A percentile compares a stretch with the other conserved stretches of the same genome.
These are phyloP conservation scores for cat (Felis catus) DNA, from an alignment of 2,113 vertebrate species.

Conservation along the genomic window F.catus_Fca126_mat1.0 CM031421.1:65484001-65484500, in stretches of 20 bases:
- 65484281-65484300: not conserved
- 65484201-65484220: not conserved
- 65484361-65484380: conserved; percentile 99
- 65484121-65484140: not conserved
- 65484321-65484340: not conserved
- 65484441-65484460: not conserved
- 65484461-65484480: not conserved
- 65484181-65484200: not conserved
- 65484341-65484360: conserved; percentile 87
- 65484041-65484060: not conserved
- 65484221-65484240: not conserved
- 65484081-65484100: not conserved
- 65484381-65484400: conserved; percentile 99
- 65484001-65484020: not conserved
- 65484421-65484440: conserved; percentile 1
- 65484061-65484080: not conserved
- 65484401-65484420: conserved; percentile 92
- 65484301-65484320: not conserved
- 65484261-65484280: not conserved
- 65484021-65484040: not conserved
- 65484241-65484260: not conserved
- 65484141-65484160: not conserved
- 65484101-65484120: not conserved
- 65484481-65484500: not conserved
- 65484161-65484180: not conserved